Conservation (phyloP, 2,113 vertebrate species). For the Vidua macroura region DNA sequence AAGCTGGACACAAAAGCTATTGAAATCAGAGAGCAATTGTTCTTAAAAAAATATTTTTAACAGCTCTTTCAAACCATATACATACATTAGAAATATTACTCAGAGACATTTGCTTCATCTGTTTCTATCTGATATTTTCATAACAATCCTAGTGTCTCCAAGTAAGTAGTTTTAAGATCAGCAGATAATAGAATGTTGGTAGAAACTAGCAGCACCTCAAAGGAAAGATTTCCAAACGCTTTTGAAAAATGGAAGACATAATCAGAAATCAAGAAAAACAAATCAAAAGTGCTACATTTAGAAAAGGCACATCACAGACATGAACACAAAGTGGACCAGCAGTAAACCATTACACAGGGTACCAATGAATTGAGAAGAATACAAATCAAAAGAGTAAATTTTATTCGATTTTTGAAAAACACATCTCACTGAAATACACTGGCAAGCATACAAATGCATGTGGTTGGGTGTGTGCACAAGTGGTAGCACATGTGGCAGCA, state of each 20-base stretch:
- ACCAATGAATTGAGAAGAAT: neutral
- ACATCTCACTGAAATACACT: neutral
- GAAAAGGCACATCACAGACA: neutral
- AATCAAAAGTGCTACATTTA: neutral
- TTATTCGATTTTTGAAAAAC: neutral
- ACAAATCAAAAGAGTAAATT: neutral
- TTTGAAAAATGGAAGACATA: neutral
- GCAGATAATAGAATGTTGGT: neutral
- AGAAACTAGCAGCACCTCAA: neutral
- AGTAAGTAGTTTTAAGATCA: neutral
- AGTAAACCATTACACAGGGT: neutral
- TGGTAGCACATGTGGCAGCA: fast-evolving
- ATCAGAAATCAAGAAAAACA: neutral
- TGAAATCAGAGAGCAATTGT: neutral
- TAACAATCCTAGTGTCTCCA: neutral
- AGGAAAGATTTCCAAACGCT: neutral
- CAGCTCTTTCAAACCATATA: neutral
- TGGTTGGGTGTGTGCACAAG: fast-evolving
- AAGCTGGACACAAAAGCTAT: neutral
- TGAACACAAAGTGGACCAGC: neutral
- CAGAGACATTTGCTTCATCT: neutral
- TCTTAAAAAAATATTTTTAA: neutral
- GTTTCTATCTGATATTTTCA: neutral
- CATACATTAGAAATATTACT: neutral
- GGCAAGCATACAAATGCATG: neutral